These are phyloP conservation scores for Cyanistes caeruleus DNA, from an alignment of 2,113 vertebrate genomes.

Conservation along the genomic window DNA sequence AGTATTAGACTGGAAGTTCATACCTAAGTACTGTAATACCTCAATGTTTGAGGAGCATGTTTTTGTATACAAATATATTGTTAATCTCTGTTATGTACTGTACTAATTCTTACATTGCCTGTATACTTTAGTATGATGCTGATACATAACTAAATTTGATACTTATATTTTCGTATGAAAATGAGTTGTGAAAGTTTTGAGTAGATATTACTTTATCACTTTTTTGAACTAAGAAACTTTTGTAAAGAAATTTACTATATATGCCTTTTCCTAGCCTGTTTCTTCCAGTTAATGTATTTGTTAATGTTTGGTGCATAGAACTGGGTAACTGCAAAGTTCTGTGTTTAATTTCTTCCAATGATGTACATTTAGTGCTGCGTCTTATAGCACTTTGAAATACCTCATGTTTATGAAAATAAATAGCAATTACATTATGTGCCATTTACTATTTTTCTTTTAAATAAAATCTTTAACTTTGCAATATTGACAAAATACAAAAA, in stretches of 20 bases:
- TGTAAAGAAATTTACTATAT: constrained; percentile 99
- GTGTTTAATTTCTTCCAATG: constrained; percentile 86
- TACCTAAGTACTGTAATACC: constrained; percentile 99
- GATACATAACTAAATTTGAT: constrained; percentile 99
- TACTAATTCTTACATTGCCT: constrained; percentile 99
- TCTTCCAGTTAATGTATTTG: constrained; percentile 96
- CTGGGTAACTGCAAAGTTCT: constrained; percentile 94
- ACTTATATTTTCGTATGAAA: constrained; percentile 99
- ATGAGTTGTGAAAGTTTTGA: constrained; percentile 95
- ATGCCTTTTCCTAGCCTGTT: constrained; percentile 90
- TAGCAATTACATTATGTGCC: constrained; percentile 84
- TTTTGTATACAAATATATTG: constrained; percentile 97
- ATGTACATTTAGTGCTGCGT: constrained; percentile 99
- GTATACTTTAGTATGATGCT: constrained; percentile 99
- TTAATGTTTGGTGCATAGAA: constrained; percentile 98
- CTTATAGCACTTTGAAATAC: constrained; percentile 99
- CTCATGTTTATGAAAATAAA: constrained; percentile 99
- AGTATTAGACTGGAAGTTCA: constrained; percentile 98
- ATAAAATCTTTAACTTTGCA: neutral
- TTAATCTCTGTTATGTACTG: constrained; percentile 92
- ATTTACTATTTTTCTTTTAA: constrained; percentile 59
- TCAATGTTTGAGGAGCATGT: constrained; percentile 95
- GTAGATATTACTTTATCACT: constrained; percentile 99
- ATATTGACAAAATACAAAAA: neutral
- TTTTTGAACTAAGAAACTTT: constrained; percentile 94